phyloP scores from a whole-genome alignment of 2,888 invertebrate genomes.

The Galeopsomyia nigrocyanea region DNA sequence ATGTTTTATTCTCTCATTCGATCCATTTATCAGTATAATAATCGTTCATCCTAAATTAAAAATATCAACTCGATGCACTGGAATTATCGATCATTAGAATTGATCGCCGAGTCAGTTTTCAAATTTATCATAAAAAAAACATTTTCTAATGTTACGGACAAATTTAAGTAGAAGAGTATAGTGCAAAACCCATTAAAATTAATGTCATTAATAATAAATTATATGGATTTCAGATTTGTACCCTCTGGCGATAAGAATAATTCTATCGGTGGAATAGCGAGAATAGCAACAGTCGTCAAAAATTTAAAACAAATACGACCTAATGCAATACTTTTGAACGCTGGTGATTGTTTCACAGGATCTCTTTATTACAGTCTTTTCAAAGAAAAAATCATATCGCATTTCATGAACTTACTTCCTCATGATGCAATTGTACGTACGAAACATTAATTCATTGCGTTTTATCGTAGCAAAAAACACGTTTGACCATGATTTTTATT shows the following conservation, averaged over 20 bases:
- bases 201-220: too few relatives aligned
- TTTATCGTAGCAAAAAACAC: too few relatives aligned
- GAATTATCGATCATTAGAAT: neutral
- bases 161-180: conserved; percentile 27
- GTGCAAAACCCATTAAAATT: too few relatives aligned
- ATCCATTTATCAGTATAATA: too few relatives aligned
- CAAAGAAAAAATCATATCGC: conserved; percentile 81
- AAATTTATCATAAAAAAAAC: too few relatives aligned
- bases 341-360: conserved; percentile 88
- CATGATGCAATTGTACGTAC: conserved; percentile 82
- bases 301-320: conserved; percentile 69
- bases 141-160: conserved; percentile 26
- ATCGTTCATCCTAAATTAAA: too few relatives aligned
- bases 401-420: conserved; percentile 81
- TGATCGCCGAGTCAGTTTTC: too few relatives aligned
- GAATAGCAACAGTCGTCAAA: conserved; percentile 72
- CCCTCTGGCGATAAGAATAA: conserved; percentile 51
- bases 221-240: too few relatives aligned
- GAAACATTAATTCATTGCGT: neutral
- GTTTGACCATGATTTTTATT: too few relatives aligned
- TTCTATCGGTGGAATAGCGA: conserved; percentile 80
- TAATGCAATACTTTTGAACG: conserved; percentile 81
- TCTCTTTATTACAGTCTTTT: conserved; percentile 86
- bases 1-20: too few relatives aligned
- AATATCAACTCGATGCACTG: too few relatives aligned